phyloP scores from a whole-genome alignment of 1,140 invertebrate species.

The Drosophila lowei region DNA sequence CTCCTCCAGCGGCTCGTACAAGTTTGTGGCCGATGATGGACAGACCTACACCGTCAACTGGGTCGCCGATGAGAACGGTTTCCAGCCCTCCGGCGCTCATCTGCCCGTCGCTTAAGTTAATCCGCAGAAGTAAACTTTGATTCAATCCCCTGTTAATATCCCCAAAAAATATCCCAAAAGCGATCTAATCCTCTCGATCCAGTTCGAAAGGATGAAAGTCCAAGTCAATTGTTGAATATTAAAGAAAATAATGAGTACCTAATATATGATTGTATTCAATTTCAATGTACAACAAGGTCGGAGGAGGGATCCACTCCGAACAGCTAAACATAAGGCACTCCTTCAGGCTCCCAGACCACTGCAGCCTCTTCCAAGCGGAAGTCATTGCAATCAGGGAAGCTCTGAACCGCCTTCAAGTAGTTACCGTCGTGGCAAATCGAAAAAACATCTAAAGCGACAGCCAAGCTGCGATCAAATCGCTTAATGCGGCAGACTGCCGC shows the following conservation, averaged over 20 bases:
- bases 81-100: conserved; percentile 88
- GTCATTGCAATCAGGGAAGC: too few species aligned
- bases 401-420: too few species aligned
- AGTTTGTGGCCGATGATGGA: conserved; percentile 86
- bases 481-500: too few species aligned
- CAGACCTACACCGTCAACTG: conserved; percentile 86
- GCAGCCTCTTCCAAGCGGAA: too few species aligned
- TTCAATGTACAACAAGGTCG: too few species aligned
- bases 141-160: conserved; percentile 14
- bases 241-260: conserved; percentile 30
- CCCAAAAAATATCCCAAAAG: background rate
- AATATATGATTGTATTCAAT: conserved; percentile 2
- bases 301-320: too few species aligned
- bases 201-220: conserved; percentile 5
- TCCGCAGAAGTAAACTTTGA: background rate
- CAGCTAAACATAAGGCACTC: too few species aligned
- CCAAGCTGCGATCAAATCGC: too few species aligned
- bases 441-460: too few species aligned
- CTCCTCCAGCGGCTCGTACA: conserved; percentile 85
- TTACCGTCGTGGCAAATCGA: too few species aligned
- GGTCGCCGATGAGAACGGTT: conserved; percentile 90
- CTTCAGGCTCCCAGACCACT: too few species aligned
- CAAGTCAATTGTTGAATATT: conserved; percentile 46
- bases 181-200: background rate
- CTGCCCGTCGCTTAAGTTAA: conserved; percentile 83